Percentiles rank a stretch among this genome's conserved stretches.
Conservation (phyloP, 2,888 invertebrate species). For the Bedellia somnulentella region DNA sequence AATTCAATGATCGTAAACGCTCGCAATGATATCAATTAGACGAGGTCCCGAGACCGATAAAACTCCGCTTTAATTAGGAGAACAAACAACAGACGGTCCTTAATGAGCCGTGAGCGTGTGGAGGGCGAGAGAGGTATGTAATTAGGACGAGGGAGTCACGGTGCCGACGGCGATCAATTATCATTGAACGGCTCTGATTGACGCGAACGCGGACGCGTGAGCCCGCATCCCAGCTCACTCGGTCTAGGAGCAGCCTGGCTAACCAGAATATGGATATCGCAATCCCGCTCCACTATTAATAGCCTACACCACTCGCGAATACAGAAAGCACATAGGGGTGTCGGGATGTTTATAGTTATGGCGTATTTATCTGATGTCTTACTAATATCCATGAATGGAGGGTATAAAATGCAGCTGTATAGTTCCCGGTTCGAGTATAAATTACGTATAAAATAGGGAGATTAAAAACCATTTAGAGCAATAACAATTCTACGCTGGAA, state of each 20-base stretch:
- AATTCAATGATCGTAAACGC: conserved; percentile 59
- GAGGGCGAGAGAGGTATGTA: conserved; percentile 39
- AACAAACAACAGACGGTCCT: conserved; percentile 57
- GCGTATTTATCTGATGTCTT: conserved; percentile 40
- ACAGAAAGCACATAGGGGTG: conserved; percentile 25
- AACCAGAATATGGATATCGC: not conserved
- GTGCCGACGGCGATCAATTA: conserved; percentile 41
- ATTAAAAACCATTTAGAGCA: conserved; percentile 58
- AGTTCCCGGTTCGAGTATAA: conserved; percentile 29
- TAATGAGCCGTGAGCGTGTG: conserved; percentile 55
- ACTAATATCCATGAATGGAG: conserved; percentile 45
- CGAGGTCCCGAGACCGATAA: conserved; percentile 47
- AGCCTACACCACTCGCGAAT: conserved; percentile 7
- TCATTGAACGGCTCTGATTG: conserved; percentile 49
- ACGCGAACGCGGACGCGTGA: too few species aligned
- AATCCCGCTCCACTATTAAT: not conserved
- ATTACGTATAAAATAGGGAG: conserved; percentile 51
- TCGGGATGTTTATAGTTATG: conserved; percentile 27
- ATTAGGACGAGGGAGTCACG: conserved; percentile 41
- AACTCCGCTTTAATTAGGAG: conserved; percentile 59
- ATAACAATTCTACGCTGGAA: conserved; percentile 44
- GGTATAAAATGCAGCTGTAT: conserved; percentile 45
- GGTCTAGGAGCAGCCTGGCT: conserved; percentile 16
- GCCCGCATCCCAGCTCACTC: too few species aligned
- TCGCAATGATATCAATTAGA: conserved; percentile 60